These are phyloP conservation scores for Sesia apiformis DNA, from an alignment of 2,888 invertebrate species.

Conservation along the genomic window DNA sequence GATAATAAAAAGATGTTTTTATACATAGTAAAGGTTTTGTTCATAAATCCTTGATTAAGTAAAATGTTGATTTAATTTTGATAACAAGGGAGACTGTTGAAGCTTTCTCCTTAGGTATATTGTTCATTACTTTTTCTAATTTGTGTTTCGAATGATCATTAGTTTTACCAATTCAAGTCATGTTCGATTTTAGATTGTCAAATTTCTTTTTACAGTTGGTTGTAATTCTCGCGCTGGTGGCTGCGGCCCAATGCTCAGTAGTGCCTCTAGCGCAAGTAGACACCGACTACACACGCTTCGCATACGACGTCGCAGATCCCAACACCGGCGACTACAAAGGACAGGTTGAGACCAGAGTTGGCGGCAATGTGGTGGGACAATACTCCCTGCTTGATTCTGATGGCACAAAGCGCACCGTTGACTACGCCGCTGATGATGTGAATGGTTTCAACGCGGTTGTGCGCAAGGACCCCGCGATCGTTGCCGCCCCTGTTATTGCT, in stretches of 20 bases:
- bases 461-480: conserved; percentile 56
- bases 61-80: too few species aligned
- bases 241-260: conserved; percentile 43
- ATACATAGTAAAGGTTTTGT: too few species aligned
- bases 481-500: conserved; percentile 23
- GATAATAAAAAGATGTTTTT: too few species aligned
- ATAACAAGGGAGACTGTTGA: too few species aligned
- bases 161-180: too few species aligned
- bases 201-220: conserved; percentile 31
- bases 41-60: too few species aligned
- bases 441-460: conserved; percentile 74
- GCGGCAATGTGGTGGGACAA: conserved; percentile 64
- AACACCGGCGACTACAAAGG: conserved; percentile 73
- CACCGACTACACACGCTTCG: conserved; percentile 54
- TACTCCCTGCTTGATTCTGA: conserved; percentile 71
- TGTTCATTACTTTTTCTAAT: too few species aligned
- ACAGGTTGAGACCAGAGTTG: conserved; percentile 65
- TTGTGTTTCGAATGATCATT: too few species aligned
- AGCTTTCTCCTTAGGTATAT: too few species aligned
- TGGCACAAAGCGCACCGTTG: conserved; percentile 69
- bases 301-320: conserved; percentile 71
- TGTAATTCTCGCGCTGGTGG: conserved; percentile 43
- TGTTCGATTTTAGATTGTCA: too few species aligned
- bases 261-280: conserved; percentile 40
- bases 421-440: conserved; percentile 67